Base-by-base conservation (phyloP, 2,888 invertebrate genomes). In the Rotaria socialis region DNA sequence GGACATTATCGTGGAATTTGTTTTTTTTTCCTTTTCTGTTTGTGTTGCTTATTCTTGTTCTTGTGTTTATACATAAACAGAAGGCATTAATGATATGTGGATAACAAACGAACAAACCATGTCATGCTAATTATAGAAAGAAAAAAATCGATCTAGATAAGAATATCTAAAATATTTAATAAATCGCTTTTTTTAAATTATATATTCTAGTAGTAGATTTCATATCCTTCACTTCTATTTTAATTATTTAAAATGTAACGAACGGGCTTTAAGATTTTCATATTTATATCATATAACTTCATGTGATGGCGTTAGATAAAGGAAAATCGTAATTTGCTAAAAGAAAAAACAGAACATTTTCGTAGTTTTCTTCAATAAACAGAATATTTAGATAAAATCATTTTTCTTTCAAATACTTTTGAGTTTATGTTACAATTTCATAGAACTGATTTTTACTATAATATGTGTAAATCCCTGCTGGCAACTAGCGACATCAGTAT, bases 61-160 rank as follows among this genome's bases (percentile, higher is more conserved):
- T 67, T 41, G 5, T 67, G 67, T 67, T 35, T 67, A 67, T 67
- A 67, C 35, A 67, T 67, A 67, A 67, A 67, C 67, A 67, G 27
- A 67, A 67, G 27, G 35, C 11, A 67, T 35, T 35, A 41, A 67
- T 67, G 67, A 67, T 67, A 67, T 67, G 67, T 35, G 35, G 27
- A 67, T 67, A 35, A 16, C 19, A 35, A 67, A 67, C 67, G 35
- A 67, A 35, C 19, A 67, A 35, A 27, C 35, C 6, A 67, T 41
- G 3, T 7, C 14, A 19, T 35, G 67, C 67, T 35, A 67, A 67
- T 67, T 67, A 67, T 67, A 67, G 67, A 67, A 35, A 67, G 35
- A 67, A 67, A 35, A 50, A 67, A 35, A 6, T 55, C 6, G 22
- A 55, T 55, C 55, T 55, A 55, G 19, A 55, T 52, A 55, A 55